Conservation (phyloP, 2,888 invertebrate genomes). For the Heliconius erato region DNA sequence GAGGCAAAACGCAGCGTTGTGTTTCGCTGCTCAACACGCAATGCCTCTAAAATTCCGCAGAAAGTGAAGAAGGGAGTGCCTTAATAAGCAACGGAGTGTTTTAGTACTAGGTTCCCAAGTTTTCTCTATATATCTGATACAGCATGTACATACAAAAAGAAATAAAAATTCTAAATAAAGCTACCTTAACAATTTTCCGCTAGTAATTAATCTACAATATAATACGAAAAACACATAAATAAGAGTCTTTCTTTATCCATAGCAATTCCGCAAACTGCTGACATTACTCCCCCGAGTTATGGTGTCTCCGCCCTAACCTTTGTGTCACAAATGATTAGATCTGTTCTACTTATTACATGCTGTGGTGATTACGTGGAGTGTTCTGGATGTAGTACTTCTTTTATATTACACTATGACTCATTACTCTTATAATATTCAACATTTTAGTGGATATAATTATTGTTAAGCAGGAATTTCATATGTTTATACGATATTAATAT, state of each 20-base stretch:
- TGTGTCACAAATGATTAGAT: constrained; percentile 12
- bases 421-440: neutral
- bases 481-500: neutral
- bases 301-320: constrained; percentile 14
- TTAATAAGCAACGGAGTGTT: no score
- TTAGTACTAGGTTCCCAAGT: no score
- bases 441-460: neutral
- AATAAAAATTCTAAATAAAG: no score
- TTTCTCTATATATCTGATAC: no score
- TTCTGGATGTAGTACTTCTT: neutral
- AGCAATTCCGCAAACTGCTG: constrained; percentile 16
- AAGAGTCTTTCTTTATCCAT: neutral
- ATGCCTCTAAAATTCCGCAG: no score
- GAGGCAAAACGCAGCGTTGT: no score
- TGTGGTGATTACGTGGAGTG: neutral
- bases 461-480: neutral
- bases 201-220: neutral
- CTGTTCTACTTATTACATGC: constrained; percentile 5
- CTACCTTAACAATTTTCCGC: neutral
- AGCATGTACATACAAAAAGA: no score
- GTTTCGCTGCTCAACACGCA: no score
- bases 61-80: no score
- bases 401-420: neutral
- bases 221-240: neutral
- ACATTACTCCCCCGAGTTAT: constrained; percentile 10